Evolutionary conservation across 2,113 vertebrate genomes (phyloP), one percentile per base, ranked within the genome.

Genomic region (Cranoglanis bouderius): DNA sequence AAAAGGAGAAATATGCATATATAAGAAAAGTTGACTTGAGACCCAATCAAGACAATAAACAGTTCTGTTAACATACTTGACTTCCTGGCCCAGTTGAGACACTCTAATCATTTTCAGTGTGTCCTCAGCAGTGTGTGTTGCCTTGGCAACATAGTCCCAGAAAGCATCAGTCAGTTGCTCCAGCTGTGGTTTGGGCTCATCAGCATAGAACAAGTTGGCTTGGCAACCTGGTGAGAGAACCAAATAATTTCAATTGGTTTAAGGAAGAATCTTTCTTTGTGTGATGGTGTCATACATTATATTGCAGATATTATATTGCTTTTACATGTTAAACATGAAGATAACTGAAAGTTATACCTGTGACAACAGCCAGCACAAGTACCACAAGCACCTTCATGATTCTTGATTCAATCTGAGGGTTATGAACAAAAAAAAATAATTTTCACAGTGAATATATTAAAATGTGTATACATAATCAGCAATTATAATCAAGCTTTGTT

Each of bases 111-210:
- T 94, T 91, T 95, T 90, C 5, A 96, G 2, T 0, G 95, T 95
- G 59, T 96, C 95, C 51, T 96, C 95, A 59, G 95, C 95, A 55
- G 95, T 96, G 90, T 93, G 84, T 1, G 96, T 96, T 59, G 93
- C 94, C 70, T 94, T 94, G 81, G 90, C 89, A 63, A 95, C 95
- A 82, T 96, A 96, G 32, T 95, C 92, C 96, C 95, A 96, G 92
- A 96, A 96, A n/a, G 94, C 92, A 91, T 95, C 94, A 83, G 89
- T 94, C 87, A 96, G 2, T 84, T 95, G 92, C 51, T 96, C 96
- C 90, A 96, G 87, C 92, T 95, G 94, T 24, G 95, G 93, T 90
- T 95, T 95, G 1, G 95, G 95, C 72, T 94, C 94, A 92, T 96
- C 95, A 90, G 94, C 94, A 59, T 94, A 93, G 86, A 96, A 93